phyloP scores from a whole-genome alignment of 2,888 invertebrate species.

The Drosophila paranaensis region DNA sequence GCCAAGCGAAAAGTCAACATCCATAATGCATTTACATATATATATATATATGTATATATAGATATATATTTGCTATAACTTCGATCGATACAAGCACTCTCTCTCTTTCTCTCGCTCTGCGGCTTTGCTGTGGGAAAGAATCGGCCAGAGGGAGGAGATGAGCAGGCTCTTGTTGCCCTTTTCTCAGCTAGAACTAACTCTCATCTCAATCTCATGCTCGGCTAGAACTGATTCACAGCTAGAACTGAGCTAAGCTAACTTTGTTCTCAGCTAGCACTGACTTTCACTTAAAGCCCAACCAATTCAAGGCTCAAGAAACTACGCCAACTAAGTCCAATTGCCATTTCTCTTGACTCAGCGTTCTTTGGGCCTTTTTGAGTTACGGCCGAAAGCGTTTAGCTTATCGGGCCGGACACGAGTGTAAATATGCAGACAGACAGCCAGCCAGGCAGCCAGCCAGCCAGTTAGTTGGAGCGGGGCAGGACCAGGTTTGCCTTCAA shows the following conservation, averaged over 20 bases:
- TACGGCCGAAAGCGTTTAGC: conserved; percentile 2
- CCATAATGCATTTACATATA: conserved; percentile 9
- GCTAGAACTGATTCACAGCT: too few species aligned
- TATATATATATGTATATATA: too few species aligned
- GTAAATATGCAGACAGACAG: conserved; percentile 20
- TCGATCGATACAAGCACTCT: conserved; percentile 7
- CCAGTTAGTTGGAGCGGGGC: neutral
- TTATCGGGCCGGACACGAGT: conserved; percentile 39
- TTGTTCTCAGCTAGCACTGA: too few species aligned
- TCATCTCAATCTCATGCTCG: too few species aligned
- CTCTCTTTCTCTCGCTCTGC: neutral
- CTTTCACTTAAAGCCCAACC: too few species aligned
- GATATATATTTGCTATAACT: neutral
- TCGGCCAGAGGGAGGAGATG: too few species aligned
- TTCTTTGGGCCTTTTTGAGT: neutral
- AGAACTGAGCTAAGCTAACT: too few species aligned
- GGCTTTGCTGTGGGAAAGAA: too few species aligned
- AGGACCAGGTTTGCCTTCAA: neutral
- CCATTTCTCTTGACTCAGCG: neutral
- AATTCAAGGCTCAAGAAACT: too few species aligned
- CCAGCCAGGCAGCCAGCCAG: neutral
- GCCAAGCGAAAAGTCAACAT: conserved; percentile 5
- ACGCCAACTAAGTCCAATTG: too few species aligned
- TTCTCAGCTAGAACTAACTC: too few species aligned
- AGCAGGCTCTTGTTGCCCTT: too few species aligned